phyloP scores from a whole-genome alignment of 2,888 invertebrate species.

The Tortrix viridana region DNA sequence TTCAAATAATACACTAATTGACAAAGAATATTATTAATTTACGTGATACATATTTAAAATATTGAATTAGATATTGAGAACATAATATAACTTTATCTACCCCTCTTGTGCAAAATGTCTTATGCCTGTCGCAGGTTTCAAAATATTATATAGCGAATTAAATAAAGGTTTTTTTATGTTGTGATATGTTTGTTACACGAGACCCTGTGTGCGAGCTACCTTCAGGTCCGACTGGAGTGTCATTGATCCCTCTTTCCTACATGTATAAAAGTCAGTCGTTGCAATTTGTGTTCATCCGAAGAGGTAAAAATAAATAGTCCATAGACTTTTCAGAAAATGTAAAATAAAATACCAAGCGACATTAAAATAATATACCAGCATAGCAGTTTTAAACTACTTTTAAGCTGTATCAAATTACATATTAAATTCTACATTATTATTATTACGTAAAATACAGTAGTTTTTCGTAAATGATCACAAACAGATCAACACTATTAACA shows the following conservation, averaged over 20 bases:
- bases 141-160: conserved; percentile 10
- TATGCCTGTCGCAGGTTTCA: conserved; percentile 9
- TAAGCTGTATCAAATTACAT: background rate
- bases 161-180: conserved; percentile 42
- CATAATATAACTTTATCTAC: background rate
- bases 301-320: background rate
- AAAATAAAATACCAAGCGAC: conserved; percentile 7
- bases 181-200: conserved; percentile 71
- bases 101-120: conserved; percentile 8
- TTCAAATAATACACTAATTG: conserved; percentile 43
- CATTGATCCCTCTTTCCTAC: conserved; percentile 68
- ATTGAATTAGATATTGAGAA: conserved; percentile 19
- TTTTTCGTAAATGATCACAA: too few species aligned
- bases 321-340: too few species aligned
- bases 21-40: conserved; percentile 44
- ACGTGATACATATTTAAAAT: conserved; percentile 47
- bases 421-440: too few species aligned
- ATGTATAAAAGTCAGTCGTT: conserved; percentile 64
- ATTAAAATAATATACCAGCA: background rate
- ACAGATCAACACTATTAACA: too few species aligned
- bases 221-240: conserved; percentile 64
- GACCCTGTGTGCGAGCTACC: conserved; percentile 72
- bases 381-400: background rate
- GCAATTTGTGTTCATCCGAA: conserved; percentile 34
- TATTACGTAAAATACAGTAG: too few species aligned